Conservation (phyloP, 2,888 invertebrate species). For the Phortica okadai region DNA sequence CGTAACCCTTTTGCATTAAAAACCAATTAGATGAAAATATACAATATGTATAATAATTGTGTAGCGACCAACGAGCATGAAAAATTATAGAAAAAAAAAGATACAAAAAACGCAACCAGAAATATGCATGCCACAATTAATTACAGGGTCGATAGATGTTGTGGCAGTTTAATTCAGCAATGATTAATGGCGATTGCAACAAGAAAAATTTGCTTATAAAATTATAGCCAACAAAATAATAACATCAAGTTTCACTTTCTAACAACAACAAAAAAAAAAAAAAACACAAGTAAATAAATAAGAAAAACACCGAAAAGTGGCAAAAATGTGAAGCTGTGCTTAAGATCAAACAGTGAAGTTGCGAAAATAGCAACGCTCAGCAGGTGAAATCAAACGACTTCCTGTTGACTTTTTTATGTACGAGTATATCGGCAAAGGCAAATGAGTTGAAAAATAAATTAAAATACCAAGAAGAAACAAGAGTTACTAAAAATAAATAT, state of each 20-base stretch:
- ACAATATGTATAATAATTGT: too few relatives aligned
- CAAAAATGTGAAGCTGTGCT: not conserved
- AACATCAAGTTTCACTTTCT: slow-evolving; percentile 61
- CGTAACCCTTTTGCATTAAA: not conserved
- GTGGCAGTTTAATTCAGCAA: not conserved
- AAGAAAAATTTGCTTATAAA: not conserved
- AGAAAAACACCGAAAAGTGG: slow-evolving; percentile 14
- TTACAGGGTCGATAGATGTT: not conserved
- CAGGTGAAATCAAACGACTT: slow-evolving; percentile 66
- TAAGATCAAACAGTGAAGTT: slow-evolving; percentile 33
- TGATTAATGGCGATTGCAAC: not conserved
- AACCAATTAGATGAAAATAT: slow-evolving; percentile 4
- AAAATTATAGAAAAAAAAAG: not conserved
- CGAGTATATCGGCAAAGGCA: not conserved
- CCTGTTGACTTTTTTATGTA: slow-evolving; percentile 50
- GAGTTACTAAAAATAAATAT: slow-evolving; percentile 47
- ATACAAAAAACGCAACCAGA: not conserved
- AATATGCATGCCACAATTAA: slow-evolving; percentile 11
- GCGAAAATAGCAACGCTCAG: slow-evolving; percentile 30
- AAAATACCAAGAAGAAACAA: slow-evolving; percentile 31
- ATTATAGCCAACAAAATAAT: not conserved
- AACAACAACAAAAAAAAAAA: slow-evolving; percentile 41
- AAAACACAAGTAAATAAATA: not conserved
- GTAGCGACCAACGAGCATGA: not conserved
- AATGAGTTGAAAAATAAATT: slow-evolving; percentile 31